A percentile compares a stretch with the other conserved stretches of the same genome.
These are phyloP conservation scores for Liodrosophila aerea DNA, from an alignment of 2,888 invertebrate species.

Conservation along the genomic window DNA sequence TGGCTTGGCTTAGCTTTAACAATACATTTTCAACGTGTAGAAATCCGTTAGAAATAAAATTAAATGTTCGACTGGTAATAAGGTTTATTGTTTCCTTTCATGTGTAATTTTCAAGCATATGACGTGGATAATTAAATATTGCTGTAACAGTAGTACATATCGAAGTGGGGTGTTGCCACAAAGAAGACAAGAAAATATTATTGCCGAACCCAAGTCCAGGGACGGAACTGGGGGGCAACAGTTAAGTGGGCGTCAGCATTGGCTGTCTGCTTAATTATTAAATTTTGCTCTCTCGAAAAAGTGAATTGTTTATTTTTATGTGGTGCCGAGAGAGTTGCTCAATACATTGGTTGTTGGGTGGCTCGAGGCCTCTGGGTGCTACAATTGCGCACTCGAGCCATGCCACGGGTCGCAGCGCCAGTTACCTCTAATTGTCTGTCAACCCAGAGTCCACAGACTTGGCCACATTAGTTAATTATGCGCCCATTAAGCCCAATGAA, in stretches of 20 bases:
- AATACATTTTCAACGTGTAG: neutral
- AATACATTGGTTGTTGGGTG: conserved; percentile 21
- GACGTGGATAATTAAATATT: conserved; percentile 21
- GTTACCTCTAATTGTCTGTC: conserved; percentile 61
- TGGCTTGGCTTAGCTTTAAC: too few species aligned
- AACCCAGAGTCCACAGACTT: conserved; percentile 31
- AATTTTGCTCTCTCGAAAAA: conserved; percentile 28
- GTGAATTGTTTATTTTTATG: conserved; percentile 14
- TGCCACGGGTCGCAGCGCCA: conserved; percentile 39
- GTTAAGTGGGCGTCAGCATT: conserved; percentile 41
- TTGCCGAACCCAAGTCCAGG: conserved; percentile 3
- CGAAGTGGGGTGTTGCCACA: neutral
- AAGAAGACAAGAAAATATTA: conserved; percentile 12
- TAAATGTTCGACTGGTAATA: too few species aligned
- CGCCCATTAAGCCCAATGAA: conserved; percentile 57
- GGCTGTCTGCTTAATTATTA: conserved; percentile 41
- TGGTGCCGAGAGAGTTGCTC: conserved; percentile 32
- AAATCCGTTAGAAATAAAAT: conserved; percentile 16
- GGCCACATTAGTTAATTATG: conserved; percentile 75
- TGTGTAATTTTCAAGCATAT: conserved; percentile 10
- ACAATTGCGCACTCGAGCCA: conserved; percentile 66
- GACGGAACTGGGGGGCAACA: neutral
- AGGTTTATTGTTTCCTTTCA: conserved; percentile 6
- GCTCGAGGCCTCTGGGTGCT: conserved; percentile 24
- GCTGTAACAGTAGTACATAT: too few species aligned